Percentiles rank a stretch among this genome's conserved stretches.
These are phyloP conservation scores for Dicerorhinus sumatrensis DNA, from an alignment of 2,113 vertebrate species.

Conservation along the genomic window DNA sequence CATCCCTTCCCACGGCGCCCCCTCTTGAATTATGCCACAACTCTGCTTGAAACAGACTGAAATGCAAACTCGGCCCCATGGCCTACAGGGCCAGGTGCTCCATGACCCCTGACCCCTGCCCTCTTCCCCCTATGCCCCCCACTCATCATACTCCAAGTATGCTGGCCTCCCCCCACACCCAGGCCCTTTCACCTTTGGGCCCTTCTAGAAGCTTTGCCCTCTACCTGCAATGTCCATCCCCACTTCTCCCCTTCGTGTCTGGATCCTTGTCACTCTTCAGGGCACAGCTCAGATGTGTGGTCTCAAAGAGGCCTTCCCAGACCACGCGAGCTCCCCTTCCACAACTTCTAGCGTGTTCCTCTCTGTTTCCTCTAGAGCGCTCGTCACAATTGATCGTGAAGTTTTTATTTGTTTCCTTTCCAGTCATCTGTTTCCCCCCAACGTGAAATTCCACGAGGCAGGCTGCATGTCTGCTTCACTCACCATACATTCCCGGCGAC, in stretches of 20 bases:
- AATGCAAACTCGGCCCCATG: neutral
- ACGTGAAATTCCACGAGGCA: neutral
- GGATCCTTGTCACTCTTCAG: neutral
- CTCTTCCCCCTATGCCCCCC: no score
- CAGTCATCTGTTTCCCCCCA: neutral
- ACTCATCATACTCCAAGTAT: neutral
- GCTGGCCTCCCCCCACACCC: neutral
- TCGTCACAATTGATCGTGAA: fast-evolving
- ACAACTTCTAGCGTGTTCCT: neutral
- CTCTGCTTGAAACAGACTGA: no score
- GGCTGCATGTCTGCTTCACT: neutral
- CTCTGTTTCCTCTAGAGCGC: neutral
- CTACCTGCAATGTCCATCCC: neutral
- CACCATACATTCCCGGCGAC: neutral
- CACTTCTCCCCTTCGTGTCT: neutral
- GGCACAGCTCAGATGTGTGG: neutral
- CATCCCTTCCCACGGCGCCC: neutral
- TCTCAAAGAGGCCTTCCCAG: neutral
- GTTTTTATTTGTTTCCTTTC: neutral
- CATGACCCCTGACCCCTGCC: neutral
- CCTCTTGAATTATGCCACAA: fast-evolving
- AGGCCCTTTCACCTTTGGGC: neutral
- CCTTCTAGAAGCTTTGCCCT: neutral
- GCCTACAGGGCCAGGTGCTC: neutral
- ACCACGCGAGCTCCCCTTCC: no score